Base-by-base conservation (phyloP, 1,140 invertebrate genomes). In the Heliconius nattereri region DNA sequence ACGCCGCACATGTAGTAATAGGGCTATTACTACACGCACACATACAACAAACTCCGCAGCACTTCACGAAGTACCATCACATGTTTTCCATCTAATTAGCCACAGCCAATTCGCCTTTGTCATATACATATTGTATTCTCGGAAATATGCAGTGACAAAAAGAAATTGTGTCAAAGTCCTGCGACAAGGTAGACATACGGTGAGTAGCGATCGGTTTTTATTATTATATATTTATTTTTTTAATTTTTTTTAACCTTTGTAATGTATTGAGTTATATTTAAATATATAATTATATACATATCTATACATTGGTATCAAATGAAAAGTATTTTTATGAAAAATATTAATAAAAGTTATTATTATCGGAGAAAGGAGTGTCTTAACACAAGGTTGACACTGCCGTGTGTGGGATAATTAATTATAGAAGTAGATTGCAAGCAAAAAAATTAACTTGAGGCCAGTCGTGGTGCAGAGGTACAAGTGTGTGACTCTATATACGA, bases 101-200 rank as follows among this genome's bases (percentile, higher is more conserved):
- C 84, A 82, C 84, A 83, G 85, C 85, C 85, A 86, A 86, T 91
- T 91, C 86, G 89, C 88, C 84, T 91, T 91, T 92, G 90, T 91
- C 89, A 88, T 45, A 45, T n/a, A n/a, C n/a, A n/a, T 5, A 45
- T 86, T 85, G 84, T 87, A 80, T 91, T 90, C 89, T 84, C 78
- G 87, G 88, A 90, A 91, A 89, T 87, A 87, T 86, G 85, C 84
- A 88, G 84, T 86, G 87, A 90, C 90, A 90, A 89, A 90, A 88
- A 85, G 80, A 71, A 81, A 78, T 71, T 83, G 83, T 89, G 88
- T 87, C 87, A 88, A 87, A 87, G 84, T 82, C 79, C 78, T 83
- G 76, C 75, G 79, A 81, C 84, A 80, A 81, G 80, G 85, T 81
- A 49, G 73, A 23, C 78, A 49, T 66, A 23, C 78, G 75, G 75